These are phyloP conservation scores for Campoletis raptor DNA, from an alignment of 2,888 invertebrate species.

Conservation along the genomic window DNA sequence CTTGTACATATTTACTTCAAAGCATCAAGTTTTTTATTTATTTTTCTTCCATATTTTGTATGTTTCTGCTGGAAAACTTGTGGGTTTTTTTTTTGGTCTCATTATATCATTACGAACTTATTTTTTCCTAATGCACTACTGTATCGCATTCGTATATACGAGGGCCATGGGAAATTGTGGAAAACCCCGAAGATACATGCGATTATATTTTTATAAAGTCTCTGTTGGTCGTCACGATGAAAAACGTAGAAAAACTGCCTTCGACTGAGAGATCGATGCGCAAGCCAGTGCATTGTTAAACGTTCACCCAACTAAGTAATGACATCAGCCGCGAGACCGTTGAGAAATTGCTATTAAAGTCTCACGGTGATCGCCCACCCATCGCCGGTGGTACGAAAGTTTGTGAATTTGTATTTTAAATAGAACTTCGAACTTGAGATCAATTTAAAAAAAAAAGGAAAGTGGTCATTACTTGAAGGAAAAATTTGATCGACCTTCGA, in stretches of 20 bases:
- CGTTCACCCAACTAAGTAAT: no score
- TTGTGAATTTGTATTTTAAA: no score
- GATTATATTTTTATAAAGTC: neutral
- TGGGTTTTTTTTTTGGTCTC: no score
- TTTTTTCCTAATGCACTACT: no score
- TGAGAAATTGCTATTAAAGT: neutral
- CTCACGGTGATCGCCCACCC: no score
- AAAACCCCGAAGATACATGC: neutral
- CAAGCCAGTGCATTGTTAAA: no score
- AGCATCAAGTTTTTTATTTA: neutral
- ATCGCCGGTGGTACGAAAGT: no score
- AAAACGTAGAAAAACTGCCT: neutral
- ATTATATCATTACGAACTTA: no score
- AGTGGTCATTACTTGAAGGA: neutral
- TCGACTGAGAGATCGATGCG: no score
- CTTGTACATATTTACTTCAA: neutral
- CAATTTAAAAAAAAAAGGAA: neutral
- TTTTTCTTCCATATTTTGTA: neutral
- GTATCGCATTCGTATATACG: neutral
- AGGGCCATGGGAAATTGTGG: neutral
- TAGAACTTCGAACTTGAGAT: neutral
- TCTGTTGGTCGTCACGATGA: neutral
- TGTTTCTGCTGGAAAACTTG: no score
- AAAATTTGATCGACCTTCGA: no score
- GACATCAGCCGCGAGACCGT: no score